Conservation (phyloP, 2,113 vertebrate genomes). For the Ramphastos sulfuratus region DNA sequence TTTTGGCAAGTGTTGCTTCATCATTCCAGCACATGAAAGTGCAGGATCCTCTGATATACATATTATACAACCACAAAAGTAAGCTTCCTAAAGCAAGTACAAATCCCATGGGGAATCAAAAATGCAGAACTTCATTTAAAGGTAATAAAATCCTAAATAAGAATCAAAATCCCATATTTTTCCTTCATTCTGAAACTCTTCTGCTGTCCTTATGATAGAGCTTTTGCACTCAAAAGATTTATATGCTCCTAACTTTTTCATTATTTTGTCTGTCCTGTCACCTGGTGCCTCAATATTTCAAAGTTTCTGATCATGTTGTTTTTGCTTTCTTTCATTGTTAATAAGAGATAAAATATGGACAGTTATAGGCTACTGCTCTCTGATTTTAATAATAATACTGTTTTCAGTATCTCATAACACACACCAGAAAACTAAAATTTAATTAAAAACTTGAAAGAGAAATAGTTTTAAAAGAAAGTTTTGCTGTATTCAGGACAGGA, state of each 20-base stretch:
- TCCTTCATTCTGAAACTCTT: background rate
- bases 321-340: background rate
- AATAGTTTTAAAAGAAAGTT: background rate
- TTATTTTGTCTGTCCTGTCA: background rate
- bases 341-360: background rate
- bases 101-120: background rate
- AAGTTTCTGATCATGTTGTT: background rate
- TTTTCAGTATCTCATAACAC: background rate
- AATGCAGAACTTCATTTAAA: background rate
- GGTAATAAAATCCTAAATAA: background rate
- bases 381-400: background rate
- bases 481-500: slow-evolving; percentile 22
- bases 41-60: background rate
- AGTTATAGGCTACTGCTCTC: background rate
- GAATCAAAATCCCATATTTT: background rate
- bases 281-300: background rate
- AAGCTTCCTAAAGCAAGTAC: background rate
- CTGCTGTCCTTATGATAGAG: background rate
- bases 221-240: background rate
- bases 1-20: background rate
- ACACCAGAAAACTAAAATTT: background rate
- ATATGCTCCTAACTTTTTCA: background rate
- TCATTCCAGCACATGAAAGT: background rate
- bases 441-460: slow-evolving; percentile 15
- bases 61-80: background rate